These are phyloP conservation scores for Catocala nupta DNA, from an alignment of 2,888 invertebrate species.

Conservation along the genomic window DNA sequence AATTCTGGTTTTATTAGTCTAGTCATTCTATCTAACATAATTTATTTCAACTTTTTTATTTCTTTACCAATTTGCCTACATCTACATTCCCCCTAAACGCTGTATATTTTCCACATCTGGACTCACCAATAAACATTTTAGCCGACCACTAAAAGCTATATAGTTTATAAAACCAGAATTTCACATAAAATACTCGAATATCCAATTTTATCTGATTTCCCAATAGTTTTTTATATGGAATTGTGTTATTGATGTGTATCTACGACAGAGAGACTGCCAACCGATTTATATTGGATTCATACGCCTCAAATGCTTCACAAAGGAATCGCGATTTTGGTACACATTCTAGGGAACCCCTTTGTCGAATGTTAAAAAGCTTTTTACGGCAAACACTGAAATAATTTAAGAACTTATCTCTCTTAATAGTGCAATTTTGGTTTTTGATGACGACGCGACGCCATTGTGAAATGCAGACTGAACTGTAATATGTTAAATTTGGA, in stretches of 20 bases:
- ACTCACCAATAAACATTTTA: conserved; percentile 14
- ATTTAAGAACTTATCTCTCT: conserved; percentile 30
- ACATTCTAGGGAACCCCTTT: conserved; percentile 50
- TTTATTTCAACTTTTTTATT: neutral
- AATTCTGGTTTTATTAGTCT: too few relatives aligned
- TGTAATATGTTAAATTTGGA: too few relatives aligned
- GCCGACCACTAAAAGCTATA: conserved; percentile 3
- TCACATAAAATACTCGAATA: conserved; percentile 26
- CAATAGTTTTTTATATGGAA: conserved; percentile 44
- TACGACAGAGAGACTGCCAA: conserved; percentile 44
- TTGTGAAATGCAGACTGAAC: neutral
- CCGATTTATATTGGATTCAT: conserved; percentile 71
- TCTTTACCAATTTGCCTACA: neutral
- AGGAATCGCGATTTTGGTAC: conserved; percentile 58
- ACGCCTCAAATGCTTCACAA: conserved; percentile 64
- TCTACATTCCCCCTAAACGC: conserved; percentile 1
- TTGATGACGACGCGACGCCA: neutral
- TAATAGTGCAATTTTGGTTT: neutral
- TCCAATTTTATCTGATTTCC: conserved; percentile 38
- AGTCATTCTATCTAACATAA: too few relatives aligned
- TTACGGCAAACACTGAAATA: conserved; percentile 55
- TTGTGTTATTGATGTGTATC: conserved; percentile 43
- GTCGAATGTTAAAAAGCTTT: conserved; percentile 40
- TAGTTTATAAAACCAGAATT: conserved; percentile 22
- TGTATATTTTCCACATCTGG: conserved; percentile 18